Conservation (phyloP, 2,797 vertebrate genomes). For the Sebastes oblongus region DNA sequence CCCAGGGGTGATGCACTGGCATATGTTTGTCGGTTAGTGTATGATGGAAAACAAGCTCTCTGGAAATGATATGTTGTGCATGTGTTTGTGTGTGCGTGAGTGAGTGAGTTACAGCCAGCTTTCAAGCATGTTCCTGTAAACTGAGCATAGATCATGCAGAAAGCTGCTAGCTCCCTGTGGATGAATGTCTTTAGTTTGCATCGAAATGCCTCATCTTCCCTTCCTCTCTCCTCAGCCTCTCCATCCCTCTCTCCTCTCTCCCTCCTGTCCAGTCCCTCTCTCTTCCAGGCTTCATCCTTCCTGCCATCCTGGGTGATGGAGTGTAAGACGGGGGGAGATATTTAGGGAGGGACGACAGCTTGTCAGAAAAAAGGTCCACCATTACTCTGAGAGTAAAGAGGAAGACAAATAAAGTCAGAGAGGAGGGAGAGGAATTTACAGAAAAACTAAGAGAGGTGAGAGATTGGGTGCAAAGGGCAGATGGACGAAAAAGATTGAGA, state of each 20-base stretch:
- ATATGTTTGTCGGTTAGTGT: constrained; percentile 21
- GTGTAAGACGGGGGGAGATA: constrained; percentile 12
- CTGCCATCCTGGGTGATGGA: constrained; percentile 44
- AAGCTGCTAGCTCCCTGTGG: constrained; percentile 17
- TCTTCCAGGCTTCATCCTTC: constrained; percentile 4
- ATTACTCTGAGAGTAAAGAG: constrained; percentile 11
- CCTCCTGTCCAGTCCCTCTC: not conserved
- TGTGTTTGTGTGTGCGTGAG: not conserved
- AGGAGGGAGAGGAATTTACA: constrained; percentile 17
- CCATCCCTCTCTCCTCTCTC: not conserved
- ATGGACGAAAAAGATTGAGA: not conserved
- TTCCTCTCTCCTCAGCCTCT: not conserved
- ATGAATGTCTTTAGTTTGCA: constrained; percentile 51
- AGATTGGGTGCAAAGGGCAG: not conserved
- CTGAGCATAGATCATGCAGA: constrained; percentile 38
- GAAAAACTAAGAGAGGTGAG: not conserved
- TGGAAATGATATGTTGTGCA: not conserved
- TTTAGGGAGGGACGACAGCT: constrained; percentile 23
- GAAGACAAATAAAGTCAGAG: constrained; percentile 17
- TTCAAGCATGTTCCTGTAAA: constrained; percentile 29
- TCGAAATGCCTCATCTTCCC: constrained; percentile 37
- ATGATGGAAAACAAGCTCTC: constrained; percentile 42
- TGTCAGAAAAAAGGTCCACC: no score
- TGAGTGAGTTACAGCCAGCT: not conserved
- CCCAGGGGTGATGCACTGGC: constrained; percentile 8